A percentile compares a stretch with the other conserved stretches of the same genome.
These are phyloP conservation scores for Lamprotornis superbus DNA, from an alignment of 2,113 vertebrate genomes.

Conservation along the genomic window DNA sequence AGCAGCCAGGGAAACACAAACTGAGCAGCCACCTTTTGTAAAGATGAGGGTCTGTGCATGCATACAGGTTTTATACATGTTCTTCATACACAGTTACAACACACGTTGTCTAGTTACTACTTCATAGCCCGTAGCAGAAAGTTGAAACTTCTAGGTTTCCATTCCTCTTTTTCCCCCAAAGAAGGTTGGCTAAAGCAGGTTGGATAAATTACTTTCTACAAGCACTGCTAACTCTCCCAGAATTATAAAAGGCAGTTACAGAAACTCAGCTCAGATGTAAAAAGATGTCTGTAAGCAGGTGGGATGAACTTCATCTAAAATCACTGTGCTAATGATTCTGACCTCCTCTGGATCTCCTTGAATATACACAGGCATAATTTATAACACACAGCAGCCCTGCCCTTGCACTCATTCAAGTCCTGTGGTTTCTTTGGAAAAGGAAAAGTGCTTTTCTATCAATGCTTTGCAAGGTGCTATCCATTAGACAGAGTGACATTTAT, in stretches of 20 bases:
- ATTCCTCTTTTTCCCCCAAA: background rate
- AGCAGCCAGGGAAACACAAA: background rate
- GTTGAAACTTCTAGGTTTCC: background rate
- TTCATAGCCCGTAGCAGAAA: background rate
- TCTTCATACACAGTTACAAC: background rate
- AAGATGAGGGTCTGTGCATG: background rate
- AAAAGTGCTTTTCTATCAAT: background rate
- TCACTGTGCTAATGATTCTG: background rate
- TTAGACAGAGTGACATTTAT: background rate
- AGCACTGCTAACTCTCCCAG: background rate
- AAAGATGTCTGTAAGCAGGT: background rate
- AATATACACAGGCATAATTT: background rate
- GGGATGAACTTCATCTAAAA: background rate
- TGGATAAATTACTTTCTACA: background rate
- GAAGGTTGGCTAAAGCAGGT: background rate
- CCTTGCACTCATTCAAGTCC: background rate
- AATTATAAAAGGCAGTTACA: background rate
- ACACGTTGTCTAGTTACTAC: background rate
- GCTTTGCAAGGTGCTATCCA: background rate
- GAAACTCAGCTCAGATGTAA: background rate
- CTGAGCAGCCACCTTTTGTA: background rate
- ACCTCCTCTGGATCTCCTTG: background rate
- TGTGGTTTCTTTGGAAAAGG: background rate
- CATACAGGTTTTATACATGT: background rate
- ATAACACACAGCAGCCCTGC: background rate